These are phyloP conservation scores for Meiosimyza decipiens DNA, from an alignment of 2,888 invertebrate species.

Conservation along the genomic window DNA sequence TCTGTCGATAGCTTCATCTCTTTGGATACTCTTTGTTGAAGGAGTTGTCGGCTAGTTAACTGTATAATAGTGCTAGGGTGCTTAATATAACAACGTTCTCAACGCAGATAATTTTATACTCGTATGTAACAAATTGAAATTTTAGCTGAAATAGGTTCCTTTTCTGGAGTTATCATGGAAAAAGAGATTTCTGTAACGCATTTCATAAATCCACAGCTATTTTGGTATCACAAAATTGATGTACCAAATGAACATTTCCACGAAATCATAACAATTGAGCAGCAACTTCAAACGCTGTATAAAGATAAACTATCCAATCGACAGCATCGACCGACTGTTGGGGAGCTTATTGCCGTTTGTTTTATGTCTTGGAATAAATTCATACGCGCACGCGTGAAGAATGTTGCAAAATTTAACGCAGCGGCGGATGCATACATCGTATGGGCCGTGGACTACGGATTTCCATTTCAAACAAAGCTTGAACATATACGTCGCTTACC, in stretches of 20 bases:
- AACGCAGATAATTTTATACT: too few relatives aligned
- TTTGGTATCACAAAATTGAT: conserved; percentile 52
- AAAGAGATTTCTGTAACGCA: conserved; percentile 48
- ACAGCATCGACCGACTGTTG: conserved; percentile 43
- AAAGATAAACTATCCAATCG: conserved; percentile 41
- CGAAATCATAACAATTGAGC: conserved; percentile 44
- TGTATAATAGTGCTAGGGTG: too few relatives aligned
- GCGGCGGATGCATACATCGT: conserved; percentile 46
- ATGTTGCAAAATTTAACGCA: conserved; percentile 42
- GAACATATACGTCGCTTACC: conserved; percentile 47
- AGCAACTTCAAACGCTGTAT: conserved; percentile 43
- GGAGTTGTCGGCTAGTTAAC: too few relatives aligned
- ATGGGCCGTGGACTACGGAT: conserved; percentile 54
- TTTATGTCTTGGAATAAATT: conserved; percentile 52
- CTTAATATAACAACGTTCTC: too few relatives aligned
- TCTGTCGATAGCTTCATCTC: too few relatives aligned
- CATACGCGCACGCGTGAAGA: conserved; percentile 48
- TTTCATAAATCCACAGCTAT: conserved; percentile 53
- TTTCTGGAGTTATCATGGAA: conserved; percentile 34
- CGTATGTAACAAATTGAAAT: too few relatives aligned
- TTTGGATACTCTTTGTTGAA: too few relatives aligned
- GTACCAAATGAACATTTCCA: conserved; percentile 43
- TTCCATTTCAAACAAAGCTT: conserved; percentile 49
- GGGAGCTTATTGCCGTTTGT: conserved; percentile 47
- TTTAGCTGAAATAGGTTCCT: too few relatives aligned